Evolutionary conservation across 2,113 vertebrate species (phyloP).

Genomic region (Hassar affinis): DNA sequence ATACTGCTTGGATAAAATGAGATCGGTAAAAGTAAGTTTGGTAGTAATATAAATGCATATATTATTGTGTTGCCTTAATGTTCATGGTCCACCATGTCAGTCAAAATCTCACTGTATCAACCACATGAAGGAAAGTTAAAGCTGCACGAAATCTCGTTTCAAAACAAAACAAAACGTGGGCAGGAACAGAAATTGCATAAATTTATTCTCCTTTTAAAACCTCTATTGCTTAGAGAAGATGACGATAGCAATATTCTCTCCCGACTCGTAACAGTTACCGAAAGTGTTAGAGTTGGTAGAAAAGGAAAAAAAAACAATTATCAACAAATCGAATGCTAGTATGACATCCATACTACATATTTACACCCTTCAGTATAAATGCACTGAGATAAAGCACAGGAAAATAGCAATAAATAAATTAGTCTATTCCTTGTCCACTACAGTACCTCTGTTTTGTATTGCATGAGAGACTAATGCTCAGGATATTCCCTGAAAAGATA

Average conservation of each 20-base stretch:
- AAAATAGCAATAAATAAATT: constrained; percentile 64
- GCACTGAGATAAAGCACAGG: constrained; percentile 58
- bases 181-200: constrained; percentile 94
- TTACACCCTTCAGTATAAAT: constrained; percentile 80
- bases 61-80: constrained; percentile 39
- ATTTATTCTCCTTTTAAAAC: constrained; percentile 82
- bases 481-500: constrained; percentile 89
- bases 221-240: constrained; percentile 93
- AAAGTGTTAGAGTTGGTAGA: constrained; percentile 95
- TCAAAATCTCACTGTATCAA: constrained; percentile 82
- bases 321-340: constrained; percentile 77
- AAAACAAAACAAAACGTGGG: constrained; percentile 62
- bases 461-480: constrained; percentile 91
- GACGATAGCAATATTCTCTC: constrained; percentile 85
- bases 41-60: constrained; percentile 52
- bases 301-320: constrained; percentile 77
- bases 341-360: constrained; percentile 72
- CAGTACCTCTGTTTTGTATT: constrained; percentile 87
- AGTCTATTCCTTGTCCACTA: constrained; percentile 70
- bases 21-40: constrained; percentile 46
- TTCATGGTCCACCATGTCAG: constrained; percentile 67
- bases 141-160: constrained; percentile 74
- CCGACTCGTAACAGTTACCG: constrained; percentile 87
- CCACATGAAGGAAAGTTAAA: constrained; percentile 77
- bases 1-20: constrained; percentile 44